phyloP scores from a whole-genome alignment of 2,797 vertebrate genomes.

The Sebastes paucispinis region DNA sequence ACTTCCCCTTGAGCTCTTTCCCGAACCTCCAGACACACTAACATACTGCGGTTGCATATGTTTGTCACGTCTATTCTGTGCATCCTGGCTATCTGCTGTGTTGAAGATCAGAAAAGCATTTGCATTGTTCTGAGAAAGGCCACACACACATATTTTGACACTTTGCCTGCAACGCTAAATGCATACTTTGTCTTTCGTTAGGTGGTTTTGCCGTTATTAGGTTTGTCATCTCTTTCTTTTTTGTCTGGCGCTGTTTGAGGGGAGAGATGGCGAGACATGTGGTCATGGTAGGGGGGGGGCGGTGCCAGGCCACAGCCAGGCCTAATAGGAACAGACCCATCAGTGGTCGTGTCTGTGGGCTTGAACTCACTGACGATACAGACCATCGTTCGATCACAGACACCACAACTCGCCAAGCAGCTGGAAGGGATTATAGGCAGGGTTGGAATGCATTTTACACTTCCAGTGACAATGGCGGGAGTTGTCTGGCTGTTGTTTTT shows the following conservation, averaged over 20 bases:
- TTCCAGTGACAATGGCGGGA: slow-evolving; percentile 60
- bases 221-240: not conserved
- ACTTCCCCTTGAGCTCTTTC: slow-evolving; percentile 37
- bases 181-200: slow-evolving; percentile 26
- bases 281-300: slow-evolving; percentile 12
- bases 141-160: slow-evolving; percentile 39
- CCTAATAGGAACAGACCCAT: slow-evolving; percentile 50
- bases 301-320: slow-evolving; percentile 33
- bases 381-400: slow-evolving; percentile 46
- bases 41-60: slow-evolving; percentile 13
- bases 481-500: slow-evolving; percentile 49
- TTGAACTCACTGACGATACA: slow-evolving; percentile 33
- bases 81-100: slow-evolving; percentile 5
- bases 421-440: slow-evolving; percentile 65
- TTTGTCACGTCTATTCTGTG: not conserved
- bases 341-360: slow-evolving; percentile 34
- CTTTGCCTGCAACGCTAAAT: slow-evolving; percentile 25
- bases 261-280: slow-evolving; percentile 21
- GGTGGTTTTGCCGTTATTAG: slow-evolving; percentile 22
- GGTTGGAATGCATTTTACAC: slow-evolving; percentile 59
- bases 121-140: slow-evolving; percentile 25
- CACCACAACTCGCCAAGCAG: slow-evolving; percentile 55
- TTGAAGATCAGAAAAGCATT: slow-evolving; percentile 45
- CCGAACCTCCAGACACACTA: slow-evolving; percentile 27
- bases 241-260: slow-evolving; percentile 17